Conservation (phyloP, 2,797 vertebrate genomes). For the Mormyrops attenuatus region DNA sequence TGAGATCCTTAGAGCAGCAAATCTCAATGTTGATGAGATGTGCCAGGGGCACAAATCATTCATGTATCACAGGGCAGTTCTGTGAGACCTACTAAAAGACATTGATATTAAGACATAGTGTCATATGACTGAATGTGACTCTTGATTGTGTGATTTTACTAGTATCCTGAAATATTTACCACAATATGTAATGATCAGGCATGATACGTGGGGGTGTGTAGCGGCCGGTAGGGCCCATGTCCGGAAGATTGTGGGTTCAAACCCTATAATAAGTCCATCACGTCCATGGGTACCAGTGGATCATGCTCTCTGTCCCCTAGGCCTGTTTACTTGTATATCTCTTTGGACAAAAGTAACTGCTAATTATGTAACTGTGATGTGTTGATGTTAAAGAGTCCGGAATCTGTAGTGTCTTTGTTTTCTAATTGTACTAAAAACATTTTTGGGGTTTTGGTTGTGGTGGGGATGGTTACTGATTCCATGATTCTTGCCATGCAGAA, state of each 20-base stretch:
- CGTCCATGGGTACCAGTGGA: not conserved
- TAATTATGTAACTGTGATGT: not conserved
- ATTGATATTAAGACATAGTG: not conserved
- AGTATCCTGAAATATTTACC: not conserved
- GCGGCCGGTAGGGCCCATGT: not conserved
- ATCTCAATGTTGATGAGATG: too few species aligned
- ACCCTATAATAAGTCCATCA: not conserved
- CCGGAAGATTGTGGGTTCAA: not conserved
- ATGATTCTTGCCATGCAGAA: not conserved
- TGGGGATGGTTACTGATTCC: not conserved
- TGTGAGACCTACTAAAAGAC: not conserved
- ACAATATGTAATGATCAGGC: not conserved
- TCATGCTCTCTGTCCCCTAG: not conserved
- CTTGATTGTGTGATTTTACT: not conserved
- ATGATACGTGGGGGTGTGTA: not conserved
- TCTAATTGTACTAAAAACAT: not conserved
- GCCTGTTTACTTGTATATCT: not conserved
- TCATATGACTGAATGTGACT: not conserved
- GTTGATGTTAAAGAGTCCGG: not conserved
- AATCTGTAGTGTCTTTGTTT: not conserved
- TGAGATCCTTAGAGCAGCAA: not conserved
- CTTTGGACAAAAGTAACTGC: not conserved
- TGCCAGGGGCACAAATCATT: not conserved
- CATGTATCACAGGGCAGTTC: not conserved
- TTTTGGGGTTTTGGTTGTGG: not conserved